Evolutionary conservation across 2,113 vertebrate genomes (phyloP), one percentile per base, ranked within the genome.

Genomic region (Murina feae): DNA sequence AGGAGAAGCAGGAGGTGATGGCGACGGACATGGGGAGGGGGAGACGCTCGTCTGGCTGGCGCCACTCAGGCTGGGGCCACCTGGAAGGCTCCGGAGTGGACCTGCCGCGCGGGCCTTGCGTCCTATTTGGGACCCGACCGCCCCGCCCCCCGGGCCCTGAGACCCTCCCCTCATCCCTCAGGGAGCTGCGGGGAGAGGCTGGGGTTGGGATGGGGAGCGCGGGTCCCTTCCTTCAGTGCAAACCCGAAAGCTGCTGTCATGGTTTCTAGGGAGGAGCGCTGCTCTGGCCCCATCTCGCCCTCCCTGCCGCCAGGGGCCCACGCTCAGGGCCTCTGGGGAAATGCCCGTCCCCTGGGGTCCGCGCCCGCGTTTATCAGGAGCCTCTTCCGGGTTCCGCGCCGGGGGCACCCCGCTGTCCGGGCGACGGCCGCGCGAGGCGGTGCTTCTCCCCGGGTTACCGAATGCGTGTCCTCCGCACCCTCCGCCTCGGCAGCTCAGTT

Each of bases 1-100:
- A 69, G 25, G 53, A 91, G 37, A 79, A 83, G 80, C 82, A 30
- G 60, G 91, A 97, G 93, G 92, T 96, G 95, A 92, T 49, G 82
- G 82, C 32, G 42, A 49, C 25, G 12, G 47, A 69, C 35, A 10
- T 71, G 81, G 93, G 94, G 89, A 47, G 66, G 88, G 84, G 80
- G 69, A 86, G 81, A 66, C 51, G 9, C 47, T 35, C 21, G 11
- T 69, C 20, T 69, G 83, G 74, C 83, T 17, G 76, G 28, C 7
- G 49, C 91, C 42, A 11, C 32, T n/a, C n/a, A 60, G 71, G 55
- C 55, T 49, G 78, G 25, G 86, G 71, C 87, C 84, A 74, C 69
- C 28, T 44, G 58, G 58, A 60, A 28, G 58, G 58, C 55, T 58
- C 11, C 2, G 55, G 72, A 69, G 76, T 63, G 78, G 82, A 86